These are phyloP conservation scores for Ormyrus rosae DNA, from an alignment of 2,888 invertebrate species.

Conservation along the genomic window DNA sequence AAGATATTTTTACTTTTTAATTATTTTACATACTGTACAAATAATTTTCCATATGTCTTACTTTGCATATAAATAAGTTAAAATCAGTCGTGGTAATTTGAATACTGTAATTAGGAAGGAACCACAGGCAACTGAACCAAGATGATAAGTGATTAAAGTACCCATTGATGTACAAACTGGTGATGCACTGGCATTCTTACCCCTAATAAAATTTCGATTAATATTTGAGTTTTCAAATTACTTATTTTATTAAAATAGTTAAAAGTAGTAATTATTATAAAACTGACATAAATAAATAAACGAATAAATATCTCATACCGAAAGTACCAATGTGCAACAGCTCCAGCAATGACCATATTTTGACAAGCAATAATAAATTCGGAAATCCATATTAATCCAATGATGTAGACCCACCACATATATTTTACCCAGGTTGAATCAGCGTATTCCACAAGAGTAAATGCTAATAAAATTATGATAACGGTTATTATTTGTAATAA, in stretches of 20 bases:
- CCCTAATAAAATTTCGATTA: conserved; percentile 74
- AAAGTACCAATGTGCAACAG: conserved; percentile 97
- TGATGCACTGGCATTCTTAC: conserved; percentile 81
- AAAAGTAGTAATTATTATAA: no score
- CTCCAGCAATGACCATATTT: conserved; percentile 94
- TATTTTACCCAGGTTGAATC: conserved; percentile 90
- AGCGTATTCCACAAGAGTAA: conserved; percentile 83
- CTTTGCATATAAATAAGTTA: conserved; percentile 93
- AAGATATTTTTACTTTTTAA: neutral
- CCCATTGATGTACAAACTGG: conserved; percentile 85
- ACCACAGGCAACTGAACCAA: conserved; percentile 97
- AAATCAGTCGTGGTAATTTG: conserved; percentile 91
- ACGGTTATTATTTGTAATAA: no score
- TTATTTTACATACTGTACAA: neutral
- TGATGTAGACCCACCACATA: conserved; percentile 93
- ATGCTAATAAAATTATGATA: conserved; percentile 73
- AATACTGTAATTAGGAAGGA: conserved; percentile 95
- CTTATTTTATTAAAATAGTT: no score
- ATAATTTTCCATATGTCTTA: conserved; percentile 77
- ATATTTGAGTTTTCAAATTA: neutral
- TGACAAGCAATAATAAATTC: conserved; percentile 97
- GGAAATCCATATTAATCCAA: conserved; percentile 92
- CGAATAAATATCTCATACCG: conserved; percentile 77
- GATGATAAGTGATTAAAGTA: conserved; percentile 89
- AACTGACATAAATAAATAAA: conserved; percentile 16